Evolutionary conservation across 2,113 vertebrate genomes (phyloP).

Genomic region (Prunella himalayana): DNA sequence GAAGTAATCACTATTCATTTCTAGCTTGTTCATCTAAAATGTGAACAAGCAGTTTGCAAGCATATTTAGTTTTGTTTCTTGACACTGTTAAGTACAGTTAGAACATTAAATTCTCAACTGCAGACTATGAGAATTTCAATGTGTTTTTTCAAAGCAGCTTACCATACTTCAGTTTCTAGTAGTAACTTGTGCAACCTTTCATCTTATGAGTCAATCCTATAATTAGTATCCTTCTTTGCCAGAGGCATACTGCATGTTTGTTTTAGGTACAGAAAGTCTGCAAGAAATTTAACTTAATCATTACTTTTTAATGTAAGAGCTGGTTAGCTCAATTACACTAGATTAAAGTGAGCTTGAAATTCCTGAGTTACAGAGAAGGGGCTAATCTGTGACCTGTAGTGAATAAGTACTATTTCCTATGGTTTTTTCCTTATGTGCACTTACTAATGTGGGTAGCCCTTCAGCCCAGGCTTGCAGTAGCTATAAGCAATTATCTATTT

Average conservation of each 20-base stretch:
- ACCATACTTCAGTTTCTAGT: constrained; percentile 60
- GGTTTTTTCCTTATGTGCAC: neutral
- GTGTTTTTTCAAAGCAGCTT: constrained; percentile 37
- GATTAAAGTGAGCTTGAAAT: constrained; percentile 68
- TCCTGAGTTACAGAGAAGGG: constrained; percentile 47
- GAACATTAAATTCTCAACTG: constrained; percentile 24
- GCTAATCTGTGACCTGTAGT: constrained; percentile 50
- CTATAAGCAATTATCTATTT: neutral
- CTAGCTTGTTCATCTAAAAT: neutral
- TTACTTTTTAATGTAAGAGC: constrained; percentile 68
- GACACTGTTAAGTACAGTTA: neutral
- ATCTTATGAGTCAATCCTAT: constrained; percentile 69
- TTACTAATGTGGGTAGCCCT: constrained; percentile 16
- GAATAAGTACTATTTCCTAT: constrained; percentile 26
- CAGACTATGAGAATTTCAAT: constrained; percentile 22
- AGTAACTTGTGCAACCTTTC: constrained; percentile 69
- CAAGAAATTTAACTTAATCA: constrained; percentile 71
- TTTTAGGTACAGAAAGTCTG: constrained; percentile 68
- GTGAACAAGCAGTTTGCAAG: neutral
- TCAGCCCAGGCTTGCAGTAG: neutral
- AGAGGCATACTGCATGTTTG: constrained; percentile 63
- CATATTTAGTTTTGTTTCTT: neutral
- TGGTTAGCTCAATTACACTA: constrained; percentile 63
- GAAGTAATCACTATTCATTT: neutral
- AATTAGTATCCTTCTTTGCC: constrained; percentile 70